Evolutionary conservation across 2,797 vertebrate genomes (phyloP), one percentile per base, ranked within the genome.

Genomic region (Propithecus deckenii): DNA sequence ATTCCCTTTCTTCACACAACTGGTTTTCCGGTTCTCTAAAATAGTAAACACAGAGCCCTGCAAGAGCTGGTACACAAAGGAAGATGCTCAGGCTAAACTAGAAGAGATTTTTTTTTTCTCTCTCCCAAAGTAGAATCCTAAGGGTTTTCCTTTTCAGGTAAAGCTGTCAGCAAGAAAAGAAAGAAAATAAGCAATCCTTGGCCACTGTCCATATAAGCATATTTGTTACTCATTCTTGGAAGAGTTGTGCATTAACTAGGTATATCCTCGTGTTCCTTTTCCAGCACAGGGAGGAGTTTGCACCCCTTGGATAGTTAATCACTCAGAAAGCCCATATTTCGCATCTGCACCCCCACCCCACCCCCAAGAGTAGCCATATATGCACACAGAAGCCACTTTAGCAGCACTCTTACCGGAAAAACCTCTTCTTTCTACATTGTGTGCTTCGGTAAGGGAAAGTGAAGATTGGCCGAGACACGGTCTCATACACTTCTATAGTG

Each of bases 21-120:
- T 98, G 98, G 96, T 3, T 87, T 97, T 74, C 93, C 3, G 3
- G 25, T 35, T 98, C 92, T 97, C 96, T 98, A 94, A 97, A 96
- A 80, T 48, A 91, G 92, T 92, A 80, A 90, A 75, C 61, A 89
- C 57, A 89, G 86, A 80, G 91, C 89, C 71, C 89, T 61, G 78
- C 32, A 38, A 96, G 89, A n/a, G 78, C 59, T 83, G 5, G 28
- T n/a, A 81, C 94, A 96, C 91, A 94, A 87, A 97, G 52, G 69
- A 38, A 9, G 38, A 43, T 55, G 30, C 72, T 80, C 41, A 57
- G 72, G 76, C 67, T 61, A 90, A 32, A 90, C 43, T 86, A 43
- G 30, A 46, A 48, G 57, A 69, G 13, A 18, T 28, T 13, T 9
- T 50, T 32, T 13, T 35, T 12, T 7, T 41, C 13, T 25, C 46